Evolutionary conservation across 1,140 invertebrate species (phyloP).

Genomic region (Myzus persicae): DNA sequence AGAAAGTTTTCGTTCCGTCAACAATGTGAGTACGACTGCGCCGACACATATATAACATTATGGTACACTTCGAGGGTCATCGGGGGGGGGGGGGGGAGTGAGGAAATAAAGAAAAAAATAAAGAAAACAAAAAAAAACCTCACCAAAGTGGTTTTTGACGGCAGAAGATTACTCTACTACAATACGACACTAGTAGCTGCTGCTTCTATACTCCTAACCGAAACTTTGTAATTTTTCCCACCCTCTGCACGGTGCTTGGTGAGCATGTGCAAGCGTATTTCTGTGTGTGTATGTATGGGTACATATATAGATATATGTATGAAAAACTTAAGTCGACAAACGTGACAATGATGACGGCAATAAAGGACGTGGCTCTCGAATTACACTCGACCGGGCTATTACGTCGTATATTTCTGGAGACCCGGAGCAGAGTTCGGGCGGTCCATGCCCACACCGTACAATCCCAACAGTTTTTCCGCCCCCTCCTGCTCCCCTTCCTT

Average conservation of each 20-base stretch:
- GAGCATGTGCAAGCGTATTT: not conserved
- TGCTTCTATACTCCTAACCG: not conserved
- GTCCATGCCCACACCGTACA: not conserved
- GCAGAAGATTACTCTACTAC: slow-evolving; percentile 1
- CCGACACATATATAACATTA: not conserved
- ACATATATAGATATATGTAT: not conserved
- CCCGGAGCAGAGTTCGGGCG: not conserved
- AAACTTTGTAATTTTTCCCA: slow-evolving; percentile 38
- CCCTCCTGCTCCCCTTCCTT: not conserved
- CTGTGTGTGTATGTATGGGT: not conserved
- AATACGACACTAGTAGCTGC: not conserved
- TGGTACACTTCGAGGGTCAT: too few species aligned
- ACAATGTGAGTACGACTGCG: not conserved
- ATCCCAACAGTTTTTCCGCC: not conserved
- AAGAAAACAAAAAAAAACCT: slow-evolving; percentile 1
- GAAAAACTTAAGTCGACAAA: slow-evolving; percentile 50
- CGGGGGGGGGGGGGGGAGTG: too few species aligned
- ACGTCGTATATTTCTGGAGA: not conserved
- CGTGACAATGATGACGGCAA: slow-evolving; percentile 37
- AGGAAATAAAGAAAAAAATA: not conserved
- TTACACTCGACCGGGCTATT: slow-evolving; percentile 22
- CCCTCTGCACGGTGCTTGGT: not conserved
- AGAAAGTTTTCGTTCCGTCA: not conserved
- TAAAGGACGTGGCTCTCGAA: slow-evolving; percentile 41
- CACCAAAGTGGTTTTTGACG: slow-evolving; percentile 45